Evolutionary conservation across 2,797 vertebrate genomes (phyloP).

Genomic region (Podarcis siculus): DNA sequence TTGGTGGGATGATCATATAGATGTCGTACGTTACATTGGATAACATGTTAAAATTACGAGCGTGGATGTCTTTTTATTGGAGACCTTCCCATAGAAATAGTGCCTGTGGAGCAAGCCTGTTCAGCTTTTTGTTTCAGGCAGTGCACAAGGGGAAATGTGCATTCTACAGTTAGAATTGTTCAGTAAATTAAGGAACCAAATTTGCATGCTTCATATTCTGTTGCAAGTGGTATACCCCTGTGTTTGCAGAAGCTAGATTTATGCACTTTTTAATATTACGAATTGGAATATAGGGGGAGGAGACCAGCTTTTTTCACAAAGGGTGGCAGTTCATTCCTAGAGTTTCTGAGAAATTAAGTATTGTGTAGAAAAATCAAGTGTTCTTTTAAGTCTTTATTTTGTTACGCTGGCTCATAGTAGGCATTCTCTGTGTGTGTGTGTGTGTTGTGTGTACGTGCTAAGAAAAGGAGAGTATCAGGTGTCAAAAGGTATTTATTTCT

Average conservation of each 20-base stretch:
- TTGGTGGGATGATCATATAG: not conserved
- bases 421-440: too few relatives aligned
- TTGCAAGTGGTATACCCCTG: not conserved
- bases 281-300: not conserved
- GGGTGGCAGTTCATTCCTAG: rapidly evolving
- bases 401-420: not conserved
- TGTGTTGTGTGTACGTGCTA: not conserved
- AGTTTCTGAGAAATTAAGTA: not conserved
- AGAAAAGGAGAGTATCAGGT: not conserved
- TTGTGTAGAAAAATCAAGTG: not conserved
- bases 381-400: not conserved
- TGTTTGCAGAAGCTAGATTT: not conserved
- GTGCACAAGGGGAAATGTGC: not conserved
- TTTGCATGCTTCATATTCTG: not conserved
- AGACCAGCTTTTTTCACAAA: rapidly evolving
- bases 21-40: not conserved
- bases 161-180: not conserved
- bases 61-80: not conserved
- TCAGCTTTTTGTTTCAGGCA: not conserved
- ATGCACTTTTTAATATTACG: not conserved
- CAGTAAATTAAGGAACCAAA: not conserved
- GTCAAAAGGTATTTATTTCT: not conserved
- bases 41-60: not conserved
- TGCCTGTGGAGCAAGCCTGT: not conserved
- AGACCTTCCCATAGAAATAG: not conserved